Base-by-base conservation (phyloP, 2,888 invertebrate genomes). In the Cryptocephalus primarius region DNA sequence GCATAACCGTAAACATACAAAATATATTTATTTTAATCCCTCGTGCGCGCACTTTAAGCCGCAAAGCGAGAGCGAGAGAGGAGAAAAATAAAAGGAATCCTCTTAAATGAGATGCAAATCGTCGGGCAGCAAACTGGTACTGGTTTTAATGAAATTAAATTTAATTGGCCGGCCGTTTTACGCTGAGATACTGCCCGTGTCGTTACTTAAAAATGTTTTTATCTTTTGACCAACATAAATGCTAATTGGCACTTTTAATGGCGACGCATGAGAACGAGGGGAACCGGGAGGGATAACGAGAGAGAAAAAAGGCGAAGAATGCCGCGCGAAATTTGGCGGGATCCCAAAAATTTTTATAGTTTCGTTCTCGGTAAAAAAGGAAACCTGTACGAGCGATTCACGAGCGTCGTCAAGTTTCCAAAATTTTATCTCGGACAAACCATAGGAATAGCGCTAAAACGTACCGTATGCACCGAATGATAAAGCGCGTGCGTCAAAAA, bases 141-240 rank as follows among this genome's bases (percentile, higher is more conserved):
- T 40, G 51, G 52, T 55, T 57, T 36, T 60, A 60, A 63, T 60
- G 59, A 60, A 62, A 62, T 61, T 63, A 60, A 60, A 60, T 59
- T 60, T 63, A 63, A 63, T 63, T 63, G 61, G 60, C 53, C 49
- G 55, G 44, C 14, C 49, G 52, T 54, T 54, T 46, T 36, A 36
- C 54, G 42, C 50, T 46, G 50, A 55, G 48, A 56, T 55, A 52
- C 46, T 52, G 52, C 50, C 53, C 48, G 50, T 48, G 51, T 48
- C 46, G 44, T 55, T 55, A 48, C 48, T 48, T 52, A 53, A 57
- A 36, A 58, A 61, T 56, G 56, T 55, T 59, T 59, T 60, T 61
- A 61, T 60, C 57, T 56, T 47, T 52, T 42, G 42, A 54, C 50
- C 52, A 53, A 56, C 53, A 50, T 56, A 55, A 61, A 58, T 54